These are phyloP conservation scores for Machaerirhynchus nigripectus DNA, from an alignment of 2,113 vertebrate species.

Conservation along the genomic window DNA sequence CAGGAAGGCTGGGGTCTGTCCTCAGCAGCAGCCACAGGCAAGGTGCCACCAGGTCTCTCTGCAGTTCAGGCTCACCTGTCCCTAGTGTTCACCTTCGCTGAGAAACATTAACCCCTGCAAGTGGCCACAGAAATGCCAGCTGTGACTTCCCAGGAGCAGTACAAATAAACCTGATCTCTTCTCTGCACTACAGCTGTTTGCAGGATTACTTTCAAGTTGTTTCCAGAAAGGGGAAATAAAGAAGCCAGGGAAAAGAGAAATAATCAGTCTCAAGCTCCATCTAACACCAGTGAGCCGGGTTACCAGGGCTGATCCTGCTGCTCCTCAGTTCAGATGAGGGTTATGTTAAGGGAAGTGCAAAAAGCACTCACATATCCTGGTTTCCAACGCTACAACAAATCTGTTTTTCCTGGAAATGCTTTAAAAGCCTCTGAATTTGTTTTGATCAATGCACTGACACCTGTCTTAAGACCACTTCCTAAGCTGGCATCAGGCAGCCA, in stretches of 20 bases:
- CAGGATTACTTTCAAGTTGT: background rate
- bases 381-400: background rate
- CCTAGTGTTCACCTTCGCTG: accelerated
- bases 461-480: background rate
- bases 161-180: background rate
- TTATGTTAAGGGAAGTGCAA: background rate
- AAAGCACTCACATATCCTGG: background rate
- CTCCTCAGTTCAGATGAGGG: background rate
- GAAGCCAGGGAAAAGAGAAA: background rate
- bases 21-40: background rate
- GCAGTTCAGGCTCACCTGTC: background rate
- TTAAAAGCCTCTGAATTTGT: conserved; percentile 39
- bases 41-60: background rate
- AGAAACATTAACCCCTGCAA: background rate
- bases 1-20: background rate
- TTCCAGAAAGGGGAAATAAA: background rate
- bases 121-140: background rate
- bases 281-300: background rate
- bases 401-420: conserved; percentile 29
- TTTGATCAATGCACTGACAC: background rate
- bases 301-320: background rate
- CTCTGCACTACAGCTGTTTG: background rate
- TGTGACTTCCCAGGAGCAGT: background rate
- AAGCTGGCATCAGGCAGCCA: conserved; percentile 34
- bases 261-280: background rate